phyloP scores from a whole-genome alignment of 2,888 invertebrate genomes.

The Mimumesa dahlbomi region DNA sequence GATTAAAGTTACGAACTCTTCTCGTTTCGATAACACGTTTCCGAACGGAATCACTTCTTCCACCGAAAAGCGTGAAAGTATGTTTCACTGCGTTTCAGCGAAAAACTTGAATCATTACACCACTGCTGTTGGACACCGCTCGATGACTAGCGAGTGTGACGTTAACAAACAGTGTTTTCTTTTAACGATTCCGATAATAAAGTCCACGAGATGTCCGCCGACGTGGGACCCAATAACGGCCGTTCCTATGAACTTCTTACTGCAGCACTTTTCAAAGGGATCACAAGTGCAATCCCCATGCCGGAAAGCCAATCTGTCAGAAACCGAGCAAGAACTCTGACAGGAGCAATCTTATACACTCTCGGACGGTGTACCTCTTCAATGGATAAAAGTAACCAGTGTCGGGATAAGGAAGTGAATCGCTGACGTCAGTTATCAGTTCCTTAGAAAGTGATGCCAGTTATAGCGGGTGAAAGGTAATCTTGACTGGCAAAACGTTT shows the following conservation, averaged over 20 bases:
- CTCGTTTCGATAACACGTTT: too few species aligned
- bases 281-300: slow-evolving; percentile 18
- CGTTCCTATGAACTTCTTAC: background rate
- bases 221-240: background rate
- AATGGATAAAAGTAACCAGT: slow-evolving; percentile 32
- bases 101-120: too few species aligned
- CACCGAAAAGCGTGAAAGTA: too few species aligned
- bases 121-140: too few species aligned
- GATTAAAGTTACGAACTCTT: too few species aligned
- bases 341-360: slow-evolving; percentile 23
- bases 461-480: slow-evolving; percentile 13
- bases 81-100: too few species aligned
- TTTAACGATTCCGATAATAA: too few species aligned
- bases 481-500: slow-evolving; percentile 7
- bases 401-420: slow-evolving; percentile 32
- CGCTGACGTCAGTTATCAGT: slow-evolving; percentile 48
- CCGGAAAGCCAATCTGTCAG: slow-evolving; percentile 38
- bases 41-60: too few species aligned
- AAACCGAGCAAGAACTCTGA: slow-evolving; percentile 18
- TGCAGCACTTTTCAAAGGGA: background rate
- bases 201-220: too few species aligned
- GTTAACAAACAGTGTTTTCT: too few species aligned
- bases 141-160: too few species aligned
- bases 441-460: slow-evolving; percentile 22
- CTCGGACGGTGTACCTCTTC: background rate